Evolutionary conservation across 2,113 vertebrate genomes (phyloP).

Genomic region (Oreocharis arfaki): DNA sequence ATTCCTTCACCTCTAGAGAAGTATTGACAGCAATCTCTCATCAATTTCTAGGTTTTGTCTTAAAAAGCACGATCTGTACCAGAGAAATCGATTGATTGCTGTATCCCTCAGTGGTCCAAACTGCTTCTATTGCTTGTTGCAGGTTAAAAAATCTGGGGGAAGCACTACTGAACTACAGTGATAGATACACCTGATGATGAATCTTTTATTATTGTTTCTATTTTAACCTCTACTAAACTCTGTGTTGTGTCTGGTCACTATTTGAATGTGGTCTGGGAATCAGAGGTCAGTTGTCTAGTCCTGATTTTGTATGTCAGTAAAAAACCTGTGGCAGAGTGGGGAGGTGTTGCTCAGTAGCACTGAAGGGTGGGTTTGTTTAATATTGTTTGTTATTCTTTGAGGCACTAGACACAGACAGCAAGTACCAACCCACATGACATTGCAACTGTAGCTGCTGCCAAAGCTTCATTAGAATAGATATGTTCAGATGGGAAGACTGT

Average conservation of each 20-base stretch:
- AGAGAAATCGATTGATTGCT: not conserved
- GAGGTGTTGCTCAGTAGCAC: not conserved
- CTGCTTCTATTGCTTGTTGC: not conserved
- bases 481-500: slow-evolving; percentile 6
- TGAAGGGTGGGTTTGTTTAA: not conserved
- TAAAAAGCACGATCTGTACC: not conserved
- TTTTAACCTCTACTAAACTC: not conserved
- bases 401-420: not conserved
- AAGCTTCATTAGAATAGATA: not conserved
- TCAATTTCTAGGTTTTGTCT: not conserved
- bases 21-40: not conserved
- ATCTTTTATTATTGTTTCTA: not conserved
- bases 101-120: not conserved
- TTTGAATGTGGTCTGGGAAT: not conserved
- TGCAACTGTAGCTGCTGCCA: slow-evolving; percentile 25
- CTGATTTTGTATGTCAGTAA: not conserved
- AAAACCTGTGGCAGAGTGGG: not conserved
- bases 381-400: slow-evolving; percentile 19
- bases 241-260: not conserved
- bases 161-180: not conserved
- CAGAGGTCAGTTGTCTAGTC: not conserved
- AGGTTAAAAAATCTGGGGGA: not conserved
- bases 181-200: not conserved
- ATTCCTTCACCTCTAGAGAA: not conserved
- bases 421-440: not conserved